phyloP scores from a whole-genome alignment of 1,140 invertebrate genomes.

The Calephelis nemesis region DNA sequence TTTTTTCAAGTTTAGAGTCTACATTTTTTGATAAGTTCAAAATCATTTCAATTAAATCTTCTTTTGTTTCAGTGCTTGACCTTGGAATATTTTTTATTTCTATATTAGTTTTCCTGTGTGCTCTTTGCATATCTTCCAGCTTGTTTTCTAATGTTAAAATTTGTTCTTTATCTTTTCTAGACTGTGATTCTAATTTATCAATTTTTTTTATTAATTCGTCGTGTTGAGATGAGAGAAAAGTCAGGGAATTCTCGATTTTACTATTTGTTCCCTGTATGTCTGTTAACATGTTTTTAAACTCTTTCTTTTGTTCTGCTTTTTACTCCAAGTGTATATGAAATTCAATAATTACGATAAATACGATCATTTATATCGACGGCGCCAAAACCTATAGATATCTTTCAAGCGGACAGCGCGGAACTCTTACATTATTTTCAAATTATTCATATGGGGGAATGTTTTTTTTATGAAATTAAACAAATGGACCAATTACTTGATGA shows the following conservation, averaged over 20 bases:
- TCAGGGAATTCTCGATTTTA: neutral
- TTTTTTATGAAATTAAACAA: no score
- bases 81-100: neutral
- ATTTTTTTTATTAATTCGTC: neutral
- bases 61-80: neutral
- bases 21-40: neutral
- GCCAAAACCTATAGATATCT: no score
- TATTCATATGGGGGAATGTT: no score
- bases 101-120: neutral
- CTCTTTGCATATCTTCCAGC: neutral
- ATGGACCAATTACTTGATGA: no score
- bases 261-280: neutral
- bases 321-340: neutral
- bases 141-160: neutral
- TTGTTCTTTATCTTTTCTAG: neutral
- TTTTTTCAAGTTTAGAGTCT: neutral
- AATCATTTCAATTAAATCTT: conserved; percentile 1
- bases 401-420: no score
- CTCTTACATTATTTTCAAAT: no score
- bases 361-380: no score
- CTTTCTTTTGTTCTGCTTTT: neutral
- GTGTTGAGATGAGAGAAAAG: neutral
- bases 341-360: no score
- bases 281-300: neutral
- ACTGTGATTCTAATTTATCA: neutral